These are phyloP conservation scores for Leptopterna dolabrata DNA, from an alignment of 2,888 invertebrate species.

Conservation along the genomic window DNA sequence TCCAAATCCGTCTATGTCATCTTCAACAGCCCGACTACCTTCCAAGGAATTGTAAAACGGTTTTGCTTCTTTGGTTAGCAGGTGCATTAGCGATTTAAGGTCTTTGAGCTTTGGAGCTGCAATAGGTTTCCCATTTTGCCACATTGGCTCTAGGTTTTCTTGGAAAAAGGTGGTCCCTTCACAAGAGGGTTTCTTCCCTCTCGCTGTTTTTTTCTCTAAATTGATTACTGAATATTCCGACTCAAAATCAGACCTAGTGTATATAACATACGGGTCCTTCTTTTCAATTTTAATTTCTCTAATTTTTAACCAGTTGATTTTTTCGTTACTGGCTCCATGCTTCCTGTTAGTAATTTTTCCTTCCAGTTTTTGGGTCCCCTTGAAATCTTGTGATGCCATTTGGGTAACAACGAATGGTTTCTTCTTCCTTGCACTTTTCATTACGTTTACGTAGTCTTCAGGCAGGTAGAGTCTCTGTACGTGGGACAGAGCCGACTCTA, in stretches of 20 bases:
- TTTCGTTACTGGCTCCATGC: neutral
- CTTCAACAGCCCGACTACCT: neutral
- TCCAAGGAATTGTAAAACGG: conserved; percentile 16
- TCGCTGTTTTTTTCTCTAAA: conserved; percentile 12
- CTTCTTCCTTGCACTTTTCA: no score
- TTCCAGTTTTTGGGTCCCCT: conserved; percentile 46
- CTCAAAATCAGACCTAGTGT: no score
- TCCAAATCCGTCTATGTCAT: conserved; percentile 8
- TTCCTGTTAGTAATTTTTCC: conserved; percentile 27
- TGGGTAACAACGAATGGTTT: conserved; percentile 58
- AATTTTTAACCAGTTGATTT: no score
- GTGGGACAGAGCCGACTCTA: conserved; percentile 61
- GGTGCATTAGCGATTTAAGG: conserved; percentile 9
- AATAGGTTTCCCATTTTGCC: neutral
- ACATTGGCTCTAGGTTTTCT: neutral
- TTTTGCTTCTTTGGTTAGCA: conserved; percentile 4
- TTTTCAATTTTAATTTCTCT: neutral
- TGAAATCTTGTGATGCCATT: no score
- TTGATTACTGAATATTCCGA: no score
- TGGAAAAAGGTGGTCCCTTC: neutral
- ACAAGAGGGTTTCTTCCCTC: neutral
- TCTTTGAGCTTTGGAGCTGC: neutral
- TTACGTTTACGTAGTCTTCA: no score
- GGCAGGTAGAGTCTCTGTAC: conserved; percentile 55
- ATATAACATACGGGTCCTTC: neutral